A percentile compares a stretch with the other conserved stretches of the same genome.
phyloP scores from a whole-genome alignment of 2,888 invertebrate genomes.

The Isoperla grammatica region DNA sequence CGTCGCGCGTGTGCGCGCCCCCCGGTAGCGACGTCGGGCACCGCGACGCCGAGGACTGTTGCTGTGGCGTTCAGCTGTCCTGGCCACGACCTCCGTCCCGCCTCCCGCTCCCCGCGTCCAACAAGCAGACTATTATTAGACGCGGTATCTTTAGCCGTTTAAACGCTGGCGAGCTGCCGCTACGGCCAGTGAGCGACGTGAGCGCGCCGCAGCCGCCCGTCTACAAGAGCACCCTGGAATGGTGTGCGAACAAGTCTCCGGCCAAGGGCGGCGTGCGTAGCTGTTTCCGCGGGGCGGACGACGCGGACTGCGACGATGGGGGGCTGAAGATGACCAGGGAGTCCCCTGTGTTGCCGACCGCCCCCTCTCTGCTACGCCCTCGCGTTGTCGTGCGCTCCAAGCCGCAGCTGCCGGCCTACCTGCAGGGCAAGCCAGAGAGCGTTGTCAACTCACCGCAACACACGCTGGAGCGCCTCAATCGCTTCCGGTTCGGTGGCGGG shows the following conservation, averaged over 20 bases:
- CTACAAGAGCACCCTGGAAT: slow-evolving; percentile 32
- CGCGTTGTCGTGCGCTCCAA: slow-evolving; percentile 43
- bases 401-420: slow-evolving; percentile 30
- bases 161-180: slow-evolving; percentile 25
- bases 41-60: slow-evolving; percentile 32
- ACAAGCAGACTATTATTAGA: slow-evolving; percentile 34
- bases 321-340: slow-evolving; percentile 38
- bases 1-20: slow-evolving; percentile 26
- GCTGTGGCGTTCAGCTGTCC: slow-evolving; percentile 32
- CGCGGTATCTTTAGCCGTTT: slow-evolving; percentile 31
- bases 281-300: slow-evolving; percentile 39
- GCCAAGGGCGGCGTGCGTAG: slow-evolving; percentile 45
- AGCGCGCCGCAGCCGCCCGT: slow-evolving; percentile 22
- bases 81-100: slow-evolving; percentile 30
- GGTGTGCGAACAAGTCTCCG: slow-evolving; percentile 28
- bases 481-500: slow-evolving; percentile 64
- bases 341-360: slow-evolving; percentile 39
- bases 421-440: slow-evolving; percentile 39
- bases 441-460: slow-evolving; percentile 44
- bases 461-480: slow-evolving; percentile 78
- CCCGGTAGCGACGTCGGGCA: slow-evolving; percentile 19
- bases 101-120: slow-evolving; percentile 22
- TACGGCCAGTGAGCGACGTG: background rate
- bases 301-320: slow-evolving; percentile 48
- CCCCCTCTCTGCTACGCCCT: slow-evolving; percentile 43